Evolutionary conservation across 2,113 vertebrate species (phyloP), one percentile per base, ranked within the genome.

Genomic region (Carettochelys insculpta): DNA sequence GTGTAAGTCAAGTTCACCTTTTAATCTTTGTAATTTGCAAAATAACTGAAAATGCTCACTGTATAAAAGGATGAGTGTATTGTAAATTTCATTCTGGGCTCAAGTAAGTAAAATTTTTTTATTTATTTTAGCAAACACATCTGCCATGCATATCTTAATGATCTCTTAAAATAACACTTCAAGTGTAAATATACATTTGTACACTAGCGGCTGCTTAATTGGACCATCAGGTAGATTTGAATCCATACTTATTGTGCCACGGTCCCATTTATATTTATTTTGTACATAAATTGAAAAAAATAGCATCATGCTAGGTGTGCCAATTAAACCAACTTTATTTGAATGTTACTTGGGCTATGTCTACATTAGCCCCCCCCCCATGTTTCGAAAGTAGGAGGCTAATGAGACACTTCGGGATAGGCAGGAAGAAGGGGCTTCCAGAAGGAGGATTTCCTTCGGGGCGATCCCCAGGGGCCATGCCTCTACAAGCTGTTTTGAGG

Each of bases 311-410:
- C 82, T 86, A 86, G 78, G 77, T 61, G 83, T 79, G 29, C 73
- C 51, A 89, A 50, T 94, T 95, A 91, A 92, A 88, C 90, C 48
- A 53, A 82, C 78, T 82, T 80, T 88, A 92, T 92, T 92, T 93
- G 77, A 89, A 71, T 94, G 41, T 85, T 88, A 51, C 61, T 81
- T 93, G 82, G 75, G 48, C n/a, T n/a, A n/a, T n/a, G n/a, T n/a
- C n/a, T n/a, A n/a, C n/a, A n/a, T n/a, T n/a, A n/a, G n/a, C n/a
- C n/a, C n/a, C n/a, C n/a, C n/a, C n/a, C n/a, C n/a, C n/a, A n/a
- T n/a, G n/a, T n/a, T n/a, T n/a, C n/a, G n/a, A n/a, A n/a, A n/a
- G n/a, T n/a, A n/a, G n/a, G n/a, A n/a, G n/a, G n/a, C n/a, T n/a
- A n/a, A n/a, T n/a, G n/a, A n/a, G n/a, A n/a, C n/a, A n/a, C n/a